Evolutionary conservation across 2,888 invertebrate species (phyloP), one percentile per base, ranked within the genome.

Genomic region (Lucinisca nassula): DNA sequence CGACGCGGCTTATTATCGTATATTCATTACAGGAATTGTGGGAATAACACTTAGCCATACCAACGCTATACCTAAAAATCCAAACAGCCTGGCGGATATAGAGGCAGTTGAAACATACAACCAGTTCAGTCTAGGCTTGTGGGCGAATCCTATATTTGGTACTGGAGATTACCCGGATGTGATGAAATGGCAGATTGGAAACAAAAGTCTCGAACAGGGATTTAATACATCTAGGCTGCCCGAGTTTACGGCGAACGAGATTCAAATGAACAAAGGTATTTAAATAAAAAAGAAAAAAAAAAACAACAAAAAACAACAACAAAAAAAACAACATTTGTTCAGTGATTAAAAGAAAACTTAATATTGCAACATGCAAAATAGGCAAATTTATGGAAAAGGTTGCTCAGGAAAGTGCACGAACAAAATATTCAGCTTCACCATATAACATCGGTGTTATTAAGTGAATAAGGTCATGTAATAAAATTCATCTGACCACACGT

Each of bases 121-220:
- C 75, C 91, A 92, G 81, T 93, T 94, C 78, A 79, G 84, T 73
- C 84, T 94, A 4, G 95, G 95, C 21, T 94, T 94, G 94, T 95
- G 92, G 84, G 93, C 94, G 6, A 91, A 94, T 78, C 95, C 95
- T 10, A 93, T 95, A 27, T 92, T 81, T 77, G 92, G 92, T 27
- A 92, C 92, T 67, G 95, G 95, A 2, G 97, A 98, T 96, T 98
- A 94, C 72, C 92, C 93, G 6, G 91, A 91, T 55, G 86, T 93
- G 17, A 94, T 94, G 94, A 93, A 92, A 75, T 83, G 88, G 67
- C 89, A 90, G 37, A 84, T 94, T 24, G 91, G 84, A 10, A 91
- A 90, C 37, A 91, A 92, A 49, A 94, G 94, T 79, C 58, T 80
- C 10, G 87, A 84, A 27, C 91, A 93, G 77, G 91, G 92, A 24